phyloP scores from a whole-genome alignment of 2,888 invertebrate genomes.

The Oeneis ivallda region DNA sequence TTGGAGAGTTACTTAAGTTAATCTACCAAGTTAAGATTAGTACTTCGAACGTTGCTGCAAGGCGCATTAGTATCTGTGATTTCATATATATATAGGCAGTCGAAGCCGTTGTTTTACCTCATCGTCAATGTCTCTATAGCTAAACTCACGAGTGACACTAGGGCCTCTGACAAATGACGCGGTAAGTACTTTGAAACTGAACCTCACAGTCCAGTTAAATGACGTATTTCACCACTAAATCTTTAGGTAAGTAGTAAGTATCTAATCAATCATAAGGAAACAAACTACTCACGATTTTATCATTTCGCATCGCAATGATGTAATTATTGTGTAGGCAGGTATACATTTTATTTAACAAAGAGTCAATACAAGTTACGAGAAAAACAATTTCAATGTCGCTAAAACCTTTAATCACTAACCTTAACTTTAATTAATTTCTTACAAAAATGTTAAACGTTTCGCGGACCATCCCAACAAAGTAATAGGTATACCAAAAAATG shows the following conservation, averaged over 20 bases:
- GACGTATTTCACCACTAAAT: slow-evolving; percentile 9
- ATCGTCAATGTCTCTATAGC: not conserved
- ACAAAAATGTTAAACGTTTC: too few species aligned
- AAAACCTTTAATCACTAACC: too few species aligned
- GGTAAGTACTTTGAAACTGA: not conserved
- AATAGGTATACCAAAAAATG: too few species aligned
- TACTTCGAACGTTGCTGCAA: too few species aligned
- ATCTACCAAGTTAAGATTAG: too few species aligned
- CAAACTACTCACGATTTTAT: slow-evolving; percentile 21
- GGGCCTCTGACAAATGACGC: not conserved
- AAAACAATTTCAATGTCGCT: not conserved
- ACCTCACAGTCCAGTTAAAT: not conserved
- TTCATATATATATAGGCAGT: too few species aligned
- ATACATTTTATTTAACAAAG: not conserved
- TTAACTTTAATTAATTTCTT: too few species aligned
- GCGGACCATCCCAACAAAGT: too few species aligned
- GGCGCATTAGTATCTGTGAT: too few species aligned
- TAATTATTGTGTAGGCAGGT: not conserved
- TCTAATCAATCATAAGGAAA: not conserved
- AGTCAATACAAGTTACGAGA: not conserved
- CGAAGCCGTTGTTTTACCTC: not conserved
- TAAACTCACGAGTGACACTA: not conserved
- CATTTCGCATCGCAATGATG: slow-evolving; percentile 15
- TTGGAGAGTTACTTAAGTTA: too few species aligned
- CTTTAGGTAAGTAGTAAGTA: not conserved